Conservation (phyloP, 2,888 invertebrate species). For the Tetrapedia diversipes region DNA sequence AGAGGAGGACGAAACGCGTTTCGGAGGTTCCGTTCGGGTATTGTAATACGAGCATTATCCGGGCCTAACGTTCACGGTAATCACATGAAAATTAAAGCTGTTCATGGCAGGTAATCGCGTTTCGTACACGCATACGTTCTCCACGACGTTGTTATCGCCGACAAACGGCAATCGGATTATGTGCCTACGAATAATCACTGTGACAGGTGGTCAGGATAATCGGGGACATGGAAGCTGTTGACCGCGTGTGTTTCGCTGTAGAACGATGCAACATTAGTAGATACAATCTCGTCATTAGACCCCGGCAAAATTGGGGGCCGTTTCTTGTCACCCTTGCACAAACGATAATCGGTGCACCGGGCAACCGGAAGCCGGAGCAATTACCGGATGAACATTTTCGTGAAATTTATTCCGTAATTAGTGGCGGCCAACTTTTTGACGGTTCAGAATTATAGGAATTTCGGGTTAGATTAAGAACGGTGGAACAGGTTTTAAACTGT, state of each 20-base stretch:
- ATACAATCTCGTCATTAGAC: slow-evolving; percentile 48
- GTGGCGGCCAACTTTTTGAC: too few species aligned
- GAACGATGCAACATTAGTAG: slow-evolving; percentile 30
- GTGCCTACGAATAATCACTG: slow-evolving; percentile 66
- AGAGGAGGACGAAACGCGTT: too few species aligned
- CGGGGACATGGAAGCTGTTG: slow-evolving; percentile 56
- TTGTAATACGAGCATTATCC: neutral
- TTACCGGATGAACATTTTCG: neutral
- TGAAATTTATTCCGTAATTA: neutral
- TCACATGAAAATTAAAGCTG: slow-evolving; percentile 22
- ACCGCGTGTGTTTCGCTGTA: slow-evolving; percentile 44
- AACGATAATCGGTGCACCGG: neutral
- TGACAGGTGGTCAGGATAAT: slow-evolving; percentile 69
- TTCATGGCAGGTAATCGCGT: slow-evolving; percentile 53
- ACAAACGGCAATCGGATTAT: slow-evolving; percentile 70
- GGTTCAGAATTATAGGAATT: neutral
- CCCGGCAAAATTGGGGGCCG: slow-evolving; percentile 21
- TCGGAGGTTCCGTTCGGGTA: neutral
- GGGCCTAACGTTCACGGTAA: neutral
- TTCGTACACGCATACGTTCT: slow-evolving; percentile 55
- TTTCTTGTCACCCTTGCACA: slow-evolving; percentile 20
- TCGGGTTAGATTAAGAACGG: neutral
- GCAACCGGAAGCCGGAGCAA: neutral
- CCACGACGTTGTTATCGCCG: slow-evolving; percentile 65
- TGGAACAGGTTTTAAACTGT: neutral